These are phyloP conservation scores for Planococcus citri DNA, from an alignment of 1,140 invertebrate species.

Conservation along the genomic window DNA sequence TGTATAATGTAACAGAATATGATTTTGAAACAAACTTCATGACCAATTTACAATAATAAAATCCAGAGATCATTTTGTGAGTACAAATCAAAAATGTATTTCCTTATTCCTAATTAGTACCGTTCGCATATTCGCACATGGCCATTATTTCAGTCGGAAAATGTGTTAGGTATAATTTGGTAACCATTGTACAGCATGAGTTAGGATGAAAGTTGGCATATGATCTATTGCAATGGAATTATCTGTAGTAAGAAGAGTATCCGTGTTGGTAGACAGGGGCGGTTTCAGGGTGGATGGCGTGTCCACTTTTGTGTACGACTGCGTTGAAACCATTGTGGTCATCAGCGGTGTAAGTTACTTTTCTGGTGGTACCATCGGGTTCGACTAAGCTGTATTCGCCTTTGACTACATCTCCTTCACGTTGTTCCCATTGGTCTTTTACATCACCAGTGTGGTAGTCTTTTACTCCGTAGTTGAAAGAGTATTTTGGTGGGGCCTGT, in stretches of 20 bases:
- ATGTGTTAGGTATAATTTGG: slow-evolving; percentile 8
- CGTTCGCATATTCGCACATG: neutral
- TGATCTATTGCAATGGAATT: neutral
- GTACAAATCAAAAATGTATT: neutral
- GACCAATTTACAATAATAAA: neutral
- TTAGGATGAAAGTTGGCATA: slow-evolving; percentile 13
- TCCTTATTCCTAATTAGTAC: slow-evolving; percentile 1
- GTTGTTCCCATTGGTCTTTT: slow-evolving; percentile 40
- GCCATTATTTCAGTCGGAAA: neutral
- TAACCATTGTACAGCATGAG: slow-evolving; percentile 6
- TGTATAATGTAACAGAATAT: no score
- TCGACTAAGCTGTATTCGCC: slow-evolving; percentile 43
- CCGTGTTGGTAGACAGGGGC: slow-evolving; percentile 24
- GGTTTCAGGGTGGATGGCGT: slow-evolving; percentile 33
- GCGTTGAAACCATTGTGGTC: slow-evolving; percentile 47
- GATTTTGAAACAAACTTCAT: neutral
- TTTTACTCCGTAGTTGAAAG: slow-evolving; percentile 40
- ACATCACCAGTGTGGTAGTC: slow-evolving; percentile 41
- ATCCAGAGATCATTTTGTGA: slow-evolving; percentile 6
- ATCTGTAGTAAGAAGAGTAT: slow-evolving; percentile 17
- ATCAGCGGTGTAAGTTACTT: slow-evolving; percentile 46
- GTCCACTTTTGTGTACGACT: slow-evolving; percentile 42
- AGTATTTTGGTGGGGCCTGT: slow-evolving; percentile 39
- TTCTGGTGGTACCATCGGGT: slow-evolving; percentile 44
- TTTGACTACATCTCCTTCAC: slow-evolving; percentile 40